Evolutionary conservation across 1,140 invertebrate genomes (phyloP).

Genomic region (Lanistes nyassanus): DNA sequence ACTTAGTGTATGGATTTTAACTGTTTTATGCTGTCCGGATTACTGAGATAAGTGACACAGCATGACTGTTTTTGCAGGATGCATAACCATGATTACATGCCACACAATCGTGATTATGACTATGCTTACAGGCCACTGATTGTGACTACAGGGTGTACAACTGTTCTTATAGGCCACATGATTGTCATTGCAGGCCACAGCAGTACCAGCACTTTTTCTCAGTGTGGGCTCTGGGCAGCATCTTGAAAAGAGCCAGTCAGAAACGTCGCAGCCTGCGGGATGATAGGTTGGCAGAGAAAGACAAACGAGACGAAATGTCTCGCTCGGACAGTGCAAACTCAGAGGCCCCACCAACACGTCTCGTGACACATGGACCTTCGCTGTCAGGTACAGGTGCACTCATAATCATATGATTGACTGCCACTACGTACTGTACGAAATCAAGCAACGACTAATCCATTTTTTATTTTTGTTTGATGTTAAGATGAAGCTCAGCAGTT

Average conservation of each 20-base stretch:
- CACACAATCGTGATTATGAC: too few species aligned
- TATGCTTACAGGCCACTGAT: too few species aligned
- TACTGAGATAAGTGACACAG: too few species aligned
- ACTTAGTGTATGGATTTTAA: too few species aligned
- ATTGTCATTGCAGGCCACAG: constrained; percentile 40
- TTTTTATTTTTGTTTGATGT: background rate
- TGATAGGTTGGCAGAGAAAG: constrained; percentile 56
- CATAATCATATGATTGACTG: background rate
- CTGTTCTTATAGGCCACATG: too few species aligned
- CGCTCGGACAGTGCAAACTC: constrained; percentile 63
- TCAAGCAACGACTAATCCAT: background rate
- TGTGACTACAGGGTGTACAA: too few species aligned
- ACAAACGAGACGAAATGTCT: constrained; percentile 55
- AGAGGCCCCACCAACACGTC: constrained; percentile 46
- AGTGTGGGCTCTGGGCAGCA: constrained; percentile 52
- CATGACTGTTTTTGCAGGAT: too few species aligned
- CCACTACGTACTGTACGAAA: too few species aligned
- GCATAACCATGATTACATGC: too few species aligned
- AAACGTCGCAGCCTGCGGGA: constrained; percentile 54
- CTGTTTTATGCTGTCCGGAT: too few species aligned
- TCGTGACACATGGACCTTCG: constrained; percentile 7
- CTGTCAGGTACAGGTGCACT: background rate
- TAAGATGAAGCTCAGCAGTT: background rate
- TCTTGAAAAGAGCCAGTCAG: constrained; percentile 55
- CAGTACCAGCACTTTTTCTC: constrained; percentile 59